These are phyloP conservation scores for Lamproptera curius DNA, from an alignment of 2,888 invertebrate genomes.

Conservation along the genomic window DNA sequence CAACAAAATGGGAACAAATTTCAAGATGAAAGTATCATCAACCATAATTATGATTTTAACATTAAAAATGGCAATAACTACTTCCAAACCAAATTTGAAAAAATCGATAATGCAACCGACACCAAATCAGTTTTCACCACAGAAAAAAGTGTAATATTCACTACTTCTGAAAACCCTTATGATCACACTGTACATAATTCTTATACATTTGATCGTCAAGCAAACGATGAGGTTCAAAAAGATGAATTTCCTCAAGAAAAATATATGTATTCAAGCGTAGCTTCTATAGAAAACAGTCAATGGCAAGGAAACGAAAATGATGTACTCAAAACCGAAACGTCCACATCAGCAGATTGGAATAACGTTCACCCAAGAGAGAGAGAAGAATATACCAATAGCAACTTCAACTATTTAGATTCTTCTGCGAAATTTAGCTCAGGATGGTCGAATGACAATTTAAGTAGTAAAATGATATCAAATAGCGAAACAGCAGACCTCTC, in stretches of 20 bases:
- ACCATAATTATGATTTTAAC: background rate
- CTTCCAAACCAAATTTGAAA: background rate
- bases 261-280: slow-evolving; percentile 45
- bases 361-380: background rate
- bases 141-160: background rate
- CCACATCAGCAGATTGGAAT: slow-evolving; percentile 21
- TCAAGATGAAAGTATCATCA: no score
- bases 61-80: background rate
- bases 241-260: slow-evolving; percentile 37
- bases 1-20: background rate
- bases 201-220: no score
- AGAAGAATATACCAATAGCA: no score
- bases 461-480: slow-evolving; percentile 1
- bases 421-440: no score
- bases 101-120: background rate
- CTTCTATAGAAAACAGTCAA: slow-evolving; percentile 49
- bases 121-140: background rate
- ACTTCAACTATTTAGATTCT: no score
- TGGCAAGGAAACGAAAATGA: slow-evolving; percentile 47
- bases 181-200: no score
- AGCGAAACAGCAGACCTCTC: slow-evolving; percentile 25
- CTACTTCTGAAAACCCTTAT: slow-evolving; percentile 1
- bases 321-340: slow-evolving; percentile 12
- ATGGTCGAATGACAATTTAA: background rate
- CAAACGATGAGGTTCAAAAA: no score